These are phyloP conservation scores for Perdita meconis DNA, from an alignment of 2,888 invertebrate genomes.

Conservation along the genomic window DNA sequence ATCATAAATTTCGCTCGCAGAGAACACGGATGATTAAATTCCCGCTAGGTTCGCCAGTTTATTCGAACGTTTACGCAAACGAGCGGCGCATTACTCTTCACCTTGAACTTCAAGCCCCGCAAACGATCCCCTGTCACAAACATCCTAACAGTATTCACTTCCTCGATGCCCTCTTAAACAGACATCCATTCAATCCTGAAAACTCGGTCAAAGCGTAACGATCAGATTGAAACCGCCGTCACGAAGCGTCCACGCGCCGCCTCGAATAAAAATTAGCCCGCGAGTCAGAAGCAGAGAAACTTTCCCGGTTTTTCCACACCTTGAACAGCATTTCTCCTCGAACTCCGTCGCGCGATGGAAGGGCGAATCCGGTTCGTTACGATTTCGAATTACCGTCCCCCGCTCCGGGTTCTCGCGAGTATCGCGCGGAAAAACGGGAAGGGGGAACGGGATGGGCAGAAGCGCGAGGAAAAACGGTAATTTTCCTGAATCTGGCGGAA, in stretches of 20 bases:
- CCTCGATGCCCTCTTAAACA: neutral
- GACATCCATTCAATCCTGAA: neutral
- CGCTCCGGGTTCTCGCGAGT: too few species aligned
- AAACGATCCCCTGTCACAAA: neutral
- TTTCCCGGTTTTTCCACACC: too few species aligned
- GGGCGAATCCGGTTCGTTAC: too few species aligned
- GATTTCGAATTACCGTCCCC: too few species aligned
- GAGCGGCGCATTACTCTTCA: conserved; percentile 3
- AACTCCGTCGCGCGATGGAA: too few species aligned
- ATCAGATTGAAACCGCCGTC: neutral
- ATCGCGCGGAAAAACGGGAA: too few species aligned
- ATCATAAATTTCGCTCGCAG: neutral
- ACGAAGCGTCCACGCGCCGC: neutral
- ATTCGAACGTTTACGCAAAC: neutral
- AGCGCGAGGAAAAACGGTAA: too few species aligned
- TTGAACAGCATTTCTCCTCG: too few species aligned
- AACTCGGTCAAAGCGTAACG: conserved; percentile 1
- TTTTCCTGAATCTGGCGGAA: neutral
- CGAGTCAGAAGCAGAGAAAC: too few species aligned
- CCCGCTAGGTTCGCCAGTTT: neutral
- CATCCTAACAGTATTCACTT: neutral
- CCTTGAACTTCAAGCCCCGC: conserved; percentile 11
- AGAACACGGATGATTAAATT: neutral
- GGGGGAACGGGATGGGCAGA: too few species aligned
- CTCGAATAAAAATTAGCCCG: neutral